Base-by-base conservation (phyloP, 2,113 vertebrate species). In the Scomber colias region DNA sequence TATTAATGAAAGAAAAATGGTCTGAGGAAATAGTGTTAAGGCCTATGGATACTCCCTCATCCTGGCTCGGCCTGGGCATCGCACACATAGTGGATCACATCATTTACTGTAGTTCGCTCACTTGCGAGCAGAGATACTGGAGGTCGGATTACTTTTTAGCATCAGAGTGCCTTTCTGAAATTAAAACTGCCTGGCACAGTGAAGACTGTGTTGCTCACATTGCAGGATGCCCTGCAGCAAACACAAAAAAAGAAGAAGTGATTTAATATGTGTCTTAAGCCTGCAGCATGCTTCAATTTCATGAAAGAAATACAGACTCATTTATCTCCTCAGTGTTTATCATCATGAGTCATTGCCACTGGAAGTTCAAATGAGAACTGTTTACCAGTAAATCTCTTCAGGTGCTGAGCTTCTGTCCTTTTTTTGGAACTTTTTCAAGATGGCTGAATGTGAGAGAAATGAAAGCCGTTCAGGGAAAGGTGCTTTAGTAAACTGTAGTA, bases 211-310 rank as follows among this genome's bases (percentile, higher is more conserved):
- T 46, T n/a, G 27, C 84, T 77, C 66, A 31, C 31, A 75, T 53
- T 19, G 45, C 53, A 45, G 65, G 53, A 61, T 2, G 17, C 66
- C 60, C 2, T 40, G 5, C 14, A 76, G 53, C 44, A 11, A 62
- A 59, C 53, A 53, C 11, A 83, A 75, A 61, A 57, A 80, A 66
- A 14, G 15, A 9, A 9, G 65, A 81, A 46, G 65, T 53, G 53
- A 79, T 85, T 86, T 78, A 49, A 90, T 80, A 67, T 64, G 51
- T 61, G 71, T 66, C 53, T 73, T 45, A 17, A 63, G 66, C 65
- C 83, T 61, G 54, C 71, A 85, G 85, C 71, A 10, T 44, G 15
- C 68, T 81, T 81, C 71, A 2, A 12, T 76, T 86, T 71, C 68
- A 68, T 63, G 45, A 71, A 79, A 73, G 79, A 66, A 68, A 75